These are phyloP conservation scores for Folsomia candida DNA, from an alignment of 2,888 invertebrate species.

Conservation along the genomic window DNA sequence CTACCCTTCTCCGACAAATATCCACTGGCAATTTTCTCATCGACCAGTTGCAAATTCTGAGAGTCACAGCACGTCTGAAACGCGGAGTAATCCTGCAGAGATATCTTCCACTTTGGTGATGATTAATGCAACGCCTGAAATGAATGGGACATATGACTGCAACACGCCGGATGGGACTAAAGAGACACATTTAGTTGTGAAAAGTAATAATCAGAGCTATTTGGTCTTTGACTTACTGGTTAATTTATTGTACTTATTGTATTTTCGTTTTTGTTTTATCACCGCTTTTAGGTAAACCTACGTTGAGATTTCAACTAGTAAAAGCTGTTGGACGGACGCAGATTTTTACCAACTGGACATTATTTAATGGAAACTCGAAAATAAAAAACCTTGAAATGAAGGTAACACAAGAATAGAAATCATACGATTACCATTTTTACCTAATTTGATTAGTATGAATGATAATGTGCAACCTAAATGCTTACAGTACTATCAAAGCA, in stretches of 20 bases:
- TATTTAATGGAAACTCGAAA: conserved; percentile 71
- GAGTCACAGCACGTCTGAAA: conserved; percentile 8
- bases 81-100: conserved; percentile 31
- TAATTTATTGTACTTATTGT: neutral
- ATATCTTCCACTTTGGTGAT: conserved; percentile 40
- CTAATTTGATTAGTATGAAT: neutral
- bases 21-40: conserved; percentile 35
- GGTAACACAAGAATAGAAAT: conserved; percentile 42
- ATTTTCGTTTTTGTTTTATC: too few relatives aligned
- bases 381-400: conserved; percentile 63
- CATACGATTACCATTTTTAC: neutral
- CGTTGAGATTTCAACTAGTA: conserved; percentile 67
- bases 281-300: conserved; percentile 61
- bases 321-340: conserved; percentile 72
- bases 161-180: conserved; percentile 21
- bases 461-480: too few relatives aligned
- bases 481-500: conserved; percentile 23
- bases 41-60: conserved; percentile 19
- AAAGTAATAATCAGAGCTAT: conserved; percentile 28
- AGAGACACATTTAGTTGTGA: conserved; percentile 24
- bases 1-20: conserved; percentile 39
- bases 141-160: conserved; percentile 46
- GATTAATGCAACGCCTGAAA: conserved; percentile 35
- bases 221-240: conserved; percentile 4
- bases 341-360: conserved; percentile 79